These are phyloP conservation scores for Phyllotreta striolata DNA, from an alignment of 2,888 invertebrate species.

Conservation along the genomic window DNA sequence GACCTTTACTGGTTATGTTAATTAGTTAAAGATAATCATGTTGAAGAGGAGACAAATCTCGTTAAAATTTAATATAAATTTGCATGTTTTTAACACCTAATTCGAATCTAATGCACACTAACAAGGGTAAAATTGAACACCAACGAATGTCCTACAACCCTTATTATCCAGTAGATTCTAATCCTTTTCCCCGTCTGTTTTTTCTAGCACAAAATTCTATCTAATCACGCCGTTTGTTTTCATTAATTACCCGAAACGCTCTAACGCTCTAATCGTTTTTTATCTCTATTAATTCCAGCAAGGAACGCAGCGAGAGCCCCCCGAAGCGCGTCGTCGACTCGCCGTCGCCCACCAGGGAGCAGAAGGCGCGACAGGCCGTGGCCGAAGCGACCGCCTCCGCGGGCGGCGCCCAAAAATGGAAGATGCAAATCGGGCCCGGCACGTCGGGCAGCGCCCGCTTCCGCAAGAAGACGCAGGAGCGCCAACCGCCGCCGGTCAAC, in stretches of 20 bases:
- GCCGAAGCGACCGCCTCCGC: constrained; percentile 63
- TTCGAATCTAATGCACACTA: too few relatives aligned
- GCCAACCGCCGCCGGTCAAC: constrained; percentile 45
- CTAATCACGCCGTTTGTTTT: background rate
- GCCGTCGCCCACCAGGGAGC: constrained; percentile 61
- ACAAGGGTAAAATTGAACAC: too few relatives aligned
- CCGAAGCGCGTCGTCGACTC: constrained; percentile 57
- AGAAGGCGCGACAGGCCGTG: constrained; percentile 62
- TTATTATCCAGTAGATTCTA: too few relatives aligned
- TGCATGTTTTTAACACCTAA: too few relatives aligned
- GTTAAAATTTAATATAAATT: too few relatives aligned
- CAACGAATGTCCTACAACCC: too few relatives aligned
- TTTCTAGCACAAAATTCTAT: too few relatives aligned
- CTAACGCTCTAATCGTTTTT: background rate
- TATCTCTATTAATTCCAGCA: constrained; percentile 43
- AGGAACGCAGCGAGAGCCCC: constrained; percentile 55
- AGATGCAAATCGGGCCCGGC: constrained; percentile 73
- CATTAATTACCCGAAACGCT: background rate
- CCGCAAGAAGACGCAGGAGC: constrained; percentile 69
- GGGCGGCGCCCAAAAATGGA: constrained; percentile 69
- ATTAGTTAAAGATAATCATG: too few relatives aligned
- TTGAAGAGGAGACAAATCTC: too few relatives aligned
- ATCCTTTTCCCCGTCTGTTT: too few relatives aligned
- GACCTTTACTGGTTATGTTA: too few relatives aligned
- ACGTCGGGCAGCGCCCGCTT: constrained; percentile 64